Conservation (phyloP, 2,113 vertebrate genomes). For the Todiramphus chloris region DNA sequence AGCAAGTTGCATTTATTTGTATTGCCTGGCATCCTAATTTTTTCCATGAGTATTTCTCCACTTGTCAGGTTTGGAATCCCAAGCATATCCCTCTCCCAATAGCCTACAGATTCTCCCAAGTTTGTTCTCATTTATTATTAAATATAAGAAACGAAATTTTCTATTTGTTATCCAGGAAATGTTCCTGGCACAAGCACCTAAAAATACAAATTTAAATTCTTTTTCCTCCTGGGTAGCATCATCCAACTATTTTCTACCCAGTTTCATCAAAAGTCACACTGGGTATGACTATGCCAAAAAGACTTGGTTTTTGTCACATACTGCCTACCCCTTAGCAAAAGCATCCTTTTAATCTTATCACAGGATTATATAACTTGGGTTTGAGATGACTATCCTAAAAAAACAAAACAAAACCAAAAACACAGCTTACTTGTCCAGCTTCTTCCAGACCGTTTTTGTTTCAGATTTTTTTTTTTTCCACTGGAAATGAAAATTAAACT, state of each 20-base stretch:
- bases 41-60: not conserved
- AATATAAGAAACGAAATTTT: not conserved
- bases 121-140: not conserved
- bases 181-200: not conserved
- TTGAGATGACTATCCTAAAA: not conserved
- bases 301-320: not conserved
- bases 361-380: not conserved
- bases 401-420: not conserved
- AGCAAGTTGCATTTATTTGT: not conserved
- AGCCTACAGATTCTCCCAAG: not conserved
- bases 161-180: not conserved
- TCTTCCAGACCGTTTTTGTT: not conserved
- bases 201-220: not conserved
- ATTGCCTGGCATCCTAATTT: not conserved
- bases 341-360: not conserved
- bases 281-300: not conserved
- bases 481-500: not conserved
- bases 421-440: not conserved
- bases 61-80: not conserved
- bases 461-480: not conserved
- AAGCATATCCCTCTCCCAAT: not conserved
- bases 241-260: not conserved
- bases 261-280: not conserved
- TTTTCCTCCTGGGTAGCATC: not conserved
- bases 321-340: not conserved